Base-by-base conservation (phyloP, 1,140 invertebrate species). In the Drosophila lowei region DNA sequence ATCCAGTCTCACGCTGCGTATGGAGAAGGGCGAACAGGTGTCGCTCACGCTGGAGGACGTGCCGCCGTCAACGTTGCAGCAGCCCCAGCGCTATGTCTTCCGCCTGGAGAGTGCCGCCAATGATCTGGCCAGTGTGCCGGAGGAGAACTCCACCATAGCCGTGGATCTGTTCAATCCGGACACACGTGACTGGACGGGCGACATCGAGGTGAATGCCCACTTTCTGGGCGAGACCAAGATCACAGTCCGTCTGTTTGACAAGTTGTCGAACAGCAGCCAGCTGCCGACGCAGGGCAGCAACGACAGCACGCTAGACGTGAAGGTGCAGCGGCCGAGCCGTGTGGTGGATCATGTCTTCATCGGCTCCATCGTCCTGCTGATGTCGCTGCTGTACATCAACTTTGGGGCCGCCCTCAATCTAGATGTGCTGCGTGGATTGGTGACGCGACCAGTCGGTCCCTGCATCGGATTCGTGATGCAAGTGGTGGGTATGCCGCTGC, bases 391-490 rank as follows among this genome's bases (percentile, higher is more conserved):
- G 66, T 98, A 97, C 89, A 95, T 98, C 47, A 98, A 98, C 92
- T 98, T 98, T 93, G 98, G 98, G 0, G 98, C 97, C 91, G 97
- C 97, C 0, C 93, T 98, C 84, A 95, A 98, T 89, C 94, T 96
- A 84, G 92, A 75, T 1, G 93, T 95, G 6, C 93, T 98, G 5
- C 94, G 93, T 68, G 92, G 93, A 2, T 95, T 95, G 9, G 63
- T 98, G 1, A 94, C 92, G 63, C 94, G 93, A 70, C 98, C 98
- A 0, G 93, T 97, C n/a, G 90, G 96, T 34, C 97, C 97, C 0
- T 91, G 92, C 1, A 97, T 98, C 78, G 97, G 97, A 6, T 95
- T 98, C 64, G 79, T 94, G 7, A 95, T 94, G 55, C 98, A 99
- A 90, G 98, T 97, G 90, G 38, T 97, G 11, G 94, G 97, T 18